Conservation (phyloP, 2,888 invertebrate genomes). For the Aromia moschata region DNA sequence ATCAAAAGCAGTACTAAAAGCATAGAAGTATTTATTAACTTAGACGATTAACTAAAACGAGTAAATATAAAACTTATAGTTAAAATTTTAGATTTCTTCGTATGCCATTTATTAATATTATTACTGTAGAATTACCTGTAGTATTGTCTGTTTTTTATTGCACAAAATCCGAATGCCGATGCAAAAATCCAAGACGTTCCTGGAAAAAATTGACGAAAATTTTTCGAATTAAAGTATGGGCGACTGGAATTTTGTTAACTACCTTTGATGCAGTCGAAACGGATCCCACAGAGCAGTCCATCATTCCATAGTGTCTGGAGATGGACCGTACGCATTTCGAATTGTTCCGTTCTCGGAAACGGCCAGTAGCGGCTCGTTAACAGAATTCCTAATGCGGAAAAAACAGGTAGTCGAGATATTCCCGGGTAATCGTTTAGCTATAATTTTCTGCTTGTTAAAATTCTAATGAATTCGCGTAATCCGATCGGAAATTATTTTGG, state of each 20-base stretch:
- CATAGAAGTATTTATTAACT: too few species aligned
- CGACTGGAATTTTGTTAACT: constrained; percentile 47
- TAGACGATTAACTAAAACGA: too few species aligned
- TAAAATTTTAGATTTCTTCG: too few species aligned
- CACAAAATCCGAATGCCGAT: too few species aligned
- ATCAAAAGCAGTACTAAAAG: too few species aligned
- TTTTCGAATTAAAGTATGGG: constrained; percentile 33
- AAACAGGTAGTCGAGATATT: not conserved
- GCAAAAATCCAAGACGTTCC: too few species aligned
- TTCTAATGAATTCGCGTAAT: not conserved
- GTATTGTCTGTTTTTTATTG: too few species aligned
- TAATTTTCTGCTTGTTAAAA: not conserved
- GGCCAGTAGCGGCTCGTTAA: constrained; percentile 18
- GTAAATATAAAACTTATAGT: too few species aligned
- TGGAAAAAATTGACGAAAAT: constrained; percentile 5
- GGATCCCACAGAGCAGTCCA: constrained; percentile 40
- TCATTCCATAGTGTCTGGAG: constrained; percentile 45
- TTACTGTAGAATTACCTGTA: too few species aligned
- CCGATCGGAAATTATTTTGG: too few species aligned
- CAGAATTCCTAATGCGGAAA: constrained; percentile 10
- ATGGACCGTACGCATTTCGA: constrained; percentile 25
- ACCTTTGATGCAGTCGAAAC: constrained; percentile 35
- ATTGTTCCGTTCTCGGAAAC: constrained; percentile 26
- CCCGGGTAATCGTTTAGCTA: not conserved
- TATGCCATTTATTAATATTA: too few species aligned